phyloP scores from a whole-genome alignment of 2,113 vertebrate genomes.

The Pedionomus torquatus region DNA sequence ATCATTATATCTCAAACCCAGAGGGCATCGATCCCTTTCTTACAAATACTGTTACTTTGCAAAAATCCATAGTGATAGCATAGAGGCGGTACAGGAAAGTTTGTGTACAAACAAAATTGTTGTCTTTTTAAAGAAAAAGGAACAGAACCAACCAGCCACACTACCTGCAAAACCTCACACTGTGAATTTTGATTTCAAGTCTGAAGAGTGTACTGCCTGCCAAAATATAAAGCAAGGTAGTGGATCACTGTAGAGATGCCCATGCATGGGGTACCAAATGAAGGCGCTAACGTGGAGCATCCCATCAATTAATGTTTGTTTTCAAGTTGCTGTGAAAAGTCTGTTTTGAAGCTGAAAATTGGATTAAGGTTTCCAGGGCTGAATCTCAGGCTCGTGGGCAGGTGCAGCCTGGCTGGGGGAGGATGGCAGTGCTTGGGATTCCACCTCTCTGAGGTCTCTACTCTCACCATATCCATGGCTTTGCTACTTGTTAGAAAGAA shows the following conservation, averaged over 20 bases:
- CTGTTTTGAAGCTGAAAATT: neutral
- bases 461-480: neutral
- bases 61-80: neutral
- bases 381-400: neutral
- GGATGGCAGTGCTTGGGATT: accelerated
- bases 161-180: neutral
- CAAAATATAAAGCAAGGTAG: neutral
- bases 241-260: neutral
- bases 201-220: neutral
- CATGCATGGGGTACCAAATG: accelerated
- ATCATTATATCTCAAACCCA: neutral
- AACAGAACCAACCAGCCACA: accelerated
- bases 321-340: accelerated
- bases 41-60: neutral
- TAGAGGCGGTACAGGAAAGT: neutral
- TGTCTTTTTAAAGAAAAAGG: neutral
- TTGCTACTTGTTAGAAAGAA: neutral
- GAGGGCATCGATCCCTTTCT: neutral
- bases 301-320: neutral
- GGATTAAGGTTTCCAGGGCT: neutral
- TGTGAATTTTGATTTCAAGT: neutral
- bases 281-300: neutral
- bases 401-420: neutral
- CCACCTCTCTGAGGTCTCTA: neutral
- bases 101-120: neutral